Percentiles rank a stretch among this genome's conserved stretches.
Evolutionary conservation across 2,113 vertebrate genomes (phyloP).

Genomic region (Etheostoma cragini): DNA sequence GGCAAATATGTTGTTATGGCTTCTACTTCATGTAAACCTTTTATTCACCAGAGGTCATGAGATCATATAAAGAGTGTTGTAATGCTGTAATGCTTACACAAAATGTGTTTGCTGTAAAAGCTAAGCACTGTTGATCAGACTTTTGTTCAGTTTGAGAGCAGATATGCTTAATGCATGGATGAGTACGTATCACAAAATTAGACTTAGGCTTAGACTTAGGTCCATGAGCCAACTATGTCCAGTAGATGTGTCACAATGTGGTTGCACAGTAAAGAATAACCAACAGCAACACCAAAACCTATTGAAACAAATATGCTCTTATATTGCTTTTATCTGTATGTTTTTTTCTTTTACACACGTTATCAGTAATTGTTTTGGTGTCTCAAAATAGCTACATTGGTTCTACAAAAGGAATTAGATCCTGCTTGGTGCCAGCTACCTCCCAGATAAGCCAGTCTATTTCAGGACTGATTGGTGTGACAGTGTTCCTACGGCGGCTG

Average conservation of each 20-base stretch:
- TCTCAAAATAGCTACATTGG: slow-evolving; percentile 36
- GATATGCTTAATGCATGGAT: background rate
- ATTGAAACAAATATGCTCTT: background rate
- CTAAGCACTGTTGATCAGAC: too few relatives aligned
- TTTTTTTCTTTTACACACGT: background rate
- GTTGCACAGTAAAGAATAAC: background rate
- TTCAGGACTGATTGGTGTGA: slow-evolving; percentile 59
- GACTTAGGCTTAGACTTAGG: background rate
- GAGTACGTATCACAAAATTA: background rate
- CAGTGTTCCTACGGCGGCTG: slow-evolving; percentile 36
- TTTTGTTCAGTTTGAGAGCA: too few relatives aligned
- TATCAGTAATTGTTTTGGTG: background rate
- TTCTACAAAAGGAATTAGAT: slow-evolving; percentile 46
- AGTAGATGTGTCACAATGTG: background rate
- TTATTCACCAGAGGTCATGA: background rate
- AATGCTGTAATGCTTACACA: background rate
- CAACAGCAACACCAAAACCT: background rate
- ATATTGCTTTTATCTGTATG: background rate
- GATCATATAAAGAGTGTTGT: too few relatives aligned
- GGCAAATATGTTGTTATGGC: background rate
- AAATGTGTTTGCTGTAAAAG: background rate
- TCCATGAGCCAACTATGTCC: background rate
- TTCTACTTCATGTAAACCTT: background rate
- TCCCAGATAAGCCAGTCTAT: slow-evolving; percentile 71
- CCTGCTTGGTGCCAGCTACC: slow-evolving; percentile 28